Percentiles rank a stretch among this genome's conserved stretches.
Conservation (phyloP, 2,113 vertebrate genomes). For the Paraplagusia blochii region DNA sequence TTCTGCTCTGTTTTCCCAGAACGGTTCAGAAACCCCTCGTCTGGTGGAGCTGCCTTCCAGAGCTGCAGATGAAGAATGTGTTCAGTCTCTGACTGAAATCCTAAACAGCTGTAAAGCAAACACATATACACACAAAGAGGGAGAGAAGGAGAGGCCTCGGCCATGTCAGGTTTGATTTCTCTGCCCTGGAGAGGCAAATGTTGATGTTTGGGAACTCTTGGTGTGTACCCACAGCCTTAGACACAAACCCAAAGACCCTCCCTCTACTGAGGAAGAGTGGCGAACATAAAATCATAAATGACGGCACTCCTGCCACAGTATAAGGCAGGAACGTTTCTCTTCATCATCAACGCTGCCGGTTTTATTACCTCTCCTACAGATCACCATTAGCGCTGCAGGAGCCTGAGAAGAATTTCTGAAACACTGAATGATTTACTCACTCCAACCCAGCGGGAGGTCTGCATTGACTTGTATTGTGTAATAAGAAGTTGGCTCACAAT, state of each 20-base stretch:
- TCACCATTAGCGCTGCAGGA: no score
- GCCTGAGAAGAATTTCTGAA: no score
- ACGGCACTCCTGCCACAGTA: background rate
- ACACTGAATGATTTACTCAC: no score
- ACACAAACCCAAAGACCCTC: slow-evolving; percentile 1
- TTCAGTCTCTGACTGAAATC: slow-evolving; percentile 30
- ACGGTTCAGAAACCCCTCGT: slow-evolving; percentile 34
- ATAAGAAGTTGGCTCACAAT: no score
- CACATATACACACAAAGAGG: background rate
- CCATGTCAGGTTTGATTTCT: slow-evolving; percentile 27
- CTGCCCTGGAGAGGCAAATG: slow-evolving; percentile 16
- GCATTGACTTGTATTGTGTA: no score
- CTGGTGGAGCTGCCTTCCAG: slow-evolving; percentile 27
- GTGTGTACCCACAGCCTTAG: slow-evolving; percentile 13
- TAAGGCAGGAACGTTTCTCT: background rate
- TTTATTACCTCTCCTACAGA: background rate
- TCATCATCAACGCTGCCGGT: background rate
- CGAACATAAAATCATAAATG: background rate
- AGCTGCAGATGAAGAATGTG: slow-evolving; percentile 17
- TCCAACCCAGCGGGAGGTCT: no score
- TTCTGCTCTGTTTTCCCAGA: slow-evolving; percentile 25
- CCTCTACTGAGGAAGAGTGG: background rate
- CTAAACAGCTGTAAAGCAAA: slow-evolving; percentile 14
- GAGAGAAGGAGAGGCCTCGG: background rate
- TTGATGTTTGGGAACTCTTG: slow-evolving; percentile 32